Percentiles rank a stretch among this genome's conserved stretches.
Evolutionary conservation across 2,113 vertebrate genomes (phyloP).

Genomic region (Malaclemys terrapin): DNA sequence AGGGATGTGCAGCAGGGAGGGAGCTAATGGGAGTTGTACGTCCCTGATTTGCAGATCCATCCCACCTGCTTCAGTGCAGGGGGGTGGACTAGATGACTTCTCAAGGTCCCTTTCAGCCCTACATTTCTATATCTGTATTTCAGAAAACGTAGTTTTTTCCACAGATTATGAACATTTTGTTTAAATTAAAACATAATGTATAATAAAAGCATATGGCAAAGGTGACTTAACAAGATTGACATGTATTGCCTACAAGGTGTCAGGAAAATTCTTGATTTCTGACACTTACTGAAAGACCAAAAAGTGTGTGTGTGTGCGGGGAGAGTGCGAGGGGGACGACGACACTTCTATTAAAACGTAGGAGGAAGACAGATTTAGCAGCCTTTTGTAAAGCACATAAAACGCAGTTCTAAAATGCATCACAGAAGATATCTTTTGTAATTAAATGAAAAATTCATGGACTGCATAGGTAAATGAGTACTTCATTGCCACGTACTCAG

Average conservation of each 20-base stretch:
- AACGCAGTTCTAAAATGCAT: constrained; percentile 55
- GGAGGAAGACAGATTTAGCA: constrained; percentile 27
- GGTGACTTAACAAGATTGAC: background rate
- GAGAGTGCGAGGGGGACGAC: background rate
- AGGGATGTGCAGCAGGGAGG: no score
- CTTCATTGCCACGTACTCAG: constrained; percentile 19
- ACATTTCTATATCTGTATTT: background rate
- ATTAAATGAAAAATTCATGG: constrained; percentile 64
- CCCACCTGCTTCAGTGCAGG: background rate
- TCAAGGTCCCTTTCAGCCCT: background rate
- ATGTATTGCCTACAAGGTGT: background rate
- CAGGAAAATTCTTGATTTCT: constrained; percentile 13
- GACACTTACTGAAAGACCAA: background rate
- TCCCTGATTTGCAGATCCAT: background rate
- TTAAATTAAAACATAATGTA: background rate
- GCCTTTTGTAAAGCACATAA: constrained; percentile 19
- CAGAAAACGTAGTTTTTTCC: background rate
- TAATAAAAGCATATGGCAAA: background rate
- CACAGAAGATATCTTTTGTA: constrained; percentile 56
- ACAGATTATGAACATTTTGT: background rate
- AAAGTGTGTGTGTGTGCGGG: background rate
- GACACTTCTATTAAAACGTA: constrained; percentile 7
- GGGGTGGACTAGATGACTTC: no score
- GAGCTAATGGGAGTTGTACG: no score
- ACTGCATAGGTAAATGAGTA: constrained; percentile 46